Conservation (phyloP, 2,113 vertebrate species). For the Podocnemis expansa region DNA sequence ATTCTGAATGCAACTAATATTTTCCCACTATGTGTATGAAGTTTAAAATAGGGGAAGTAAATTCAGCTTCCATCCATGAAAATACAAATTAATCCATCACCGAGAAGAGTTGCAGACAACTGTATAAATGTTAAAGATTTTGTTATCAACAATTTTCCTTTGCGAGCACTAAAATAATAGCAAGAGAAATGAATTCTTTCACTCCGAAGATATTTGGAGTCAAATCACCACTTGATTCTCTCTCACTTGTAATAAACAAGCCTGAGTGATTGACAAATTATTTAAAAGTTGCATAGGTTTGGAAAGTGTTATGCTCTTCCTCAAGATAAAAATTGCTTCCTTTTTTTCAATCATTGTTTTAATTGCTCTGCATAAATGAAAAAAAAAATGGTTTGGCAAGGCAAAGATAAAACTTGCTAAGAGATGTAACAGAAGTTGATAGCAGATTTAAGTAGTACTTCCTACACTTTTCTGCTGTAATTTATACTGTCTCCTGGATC, state of each 20-base stretch:
- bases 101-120: not conserved
- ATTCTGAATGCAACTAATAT: not conserved
- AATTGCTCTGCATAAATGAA: not conserved
- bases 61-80: not conserved
- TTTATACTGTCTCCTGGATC: not conserved
- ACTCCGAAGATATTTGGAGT: not conserved
- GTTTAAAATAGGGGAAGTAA: not conserved
- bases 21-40: not conserved
- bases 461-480: not conserved
- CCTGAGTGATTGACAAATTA: not conserved
- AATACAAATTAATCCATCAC: not conserved
- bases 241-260: not conserved
- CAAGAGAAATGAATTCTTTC: not conserved
- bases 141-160: not conserved
- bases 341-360: not conserved
- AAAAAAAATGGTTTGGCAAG: not conserved
- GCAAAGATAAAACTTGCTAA: not conserved
- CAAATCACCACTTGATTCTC: not conserved
- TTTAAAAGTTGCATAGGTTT: not conserved
- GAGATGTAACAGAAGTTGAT: not conserved
- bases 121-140: not conserved
- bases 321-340: not conserved
- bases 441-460: not conserved
- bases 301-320: not conserved
- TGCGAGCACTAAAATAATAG: not conserved